Evolutionary conservation across 2,113 vertebrate genomes (phyloP).

Genomic region (Pteruthius melanotis): DNA sequence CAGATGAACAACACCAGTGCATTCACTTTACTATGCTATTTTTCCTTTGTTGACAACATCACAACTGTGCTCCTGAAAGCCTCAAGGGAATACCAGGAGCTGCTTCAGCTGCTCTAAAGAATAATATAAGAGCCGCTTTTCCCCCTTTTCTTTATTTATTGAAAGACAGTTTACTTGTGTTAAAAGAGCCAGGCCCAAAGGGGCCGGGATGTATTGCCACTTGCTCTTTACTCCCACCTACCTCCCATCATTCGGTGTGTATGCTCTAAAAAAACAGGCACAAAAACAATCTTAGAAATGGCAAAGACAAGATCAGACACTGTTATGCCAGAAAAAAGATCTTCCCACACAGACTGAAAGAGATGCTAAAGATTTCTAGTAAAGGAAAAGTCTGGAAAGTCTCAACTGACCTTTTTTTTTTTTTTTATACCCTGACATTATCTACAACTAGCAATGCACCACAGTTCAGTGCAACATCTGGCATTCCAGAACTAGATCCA

Average conservation of each 20-base stretch:
- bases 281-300: neutral
- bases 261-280: neutral
- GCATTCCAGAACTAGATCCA: neutral
- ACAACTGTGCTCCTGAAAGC: neutral
- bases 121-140: neutral
- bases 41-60: slow-evolving; percentile 22
- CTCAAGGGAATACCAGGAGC: slow-evolving; percentile 1
- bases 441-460: neutral
- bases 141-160: neutral
- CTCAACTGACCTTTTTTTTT: neutral
- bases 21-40: neutral
- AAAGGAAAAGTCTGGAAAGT: neutral
- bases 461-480: accelerated
- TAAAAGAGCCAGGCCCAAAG: neutral
- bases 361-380: neutral
- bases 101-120: slow-evolving; percentile 33
- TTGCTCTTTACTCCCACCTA: neutral
- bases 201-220: neutral
- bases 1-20: neutral
- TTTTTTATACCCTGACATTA: neutral
- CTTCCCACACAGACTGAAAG: neutral
- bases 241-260: neutral
- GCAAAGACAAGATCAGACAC: neutral
- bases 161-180: slow-evolving; percentile 25
- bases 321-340: neutral